Base-by-base conservation (phyloP, 2,888 invertebrate genomes). In the Lasius fuliginosus region DNA sequence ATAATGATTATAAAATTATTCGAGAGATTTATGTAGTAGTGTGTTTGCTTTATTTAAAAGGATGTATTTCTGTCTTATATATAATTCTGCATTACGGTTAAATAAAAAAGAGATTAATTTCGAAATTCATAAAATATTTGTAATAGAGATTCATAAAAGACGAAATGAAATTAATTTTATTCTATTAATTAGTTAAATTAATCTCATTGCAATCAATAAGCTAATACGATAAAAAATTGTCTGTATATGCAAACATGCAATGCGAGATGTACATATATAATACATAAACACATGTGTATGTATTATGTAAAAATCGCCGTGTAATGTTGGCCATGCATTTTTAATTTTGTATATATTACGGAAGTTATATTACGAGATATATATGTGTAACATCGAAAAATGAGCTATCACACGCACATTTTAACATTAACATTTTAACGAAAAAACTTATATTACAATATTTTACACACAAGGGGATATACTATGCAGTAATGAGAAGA, bases 371-470 rank as follows among this genome's bases (percentile, higher is more conserved):
- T n/a, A 15, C 8, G n/a, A 8, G 2, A n/a, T 53, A n/a, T n/a
- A n/a, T 18, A 1, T 49, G 18, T n/a, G n/a, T 53, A 53, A 53
- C 49, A 2, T 53, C n/a, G 6, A 15, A 18, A 18, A n/a, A 53
- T 18, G 8, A 53, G 49, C n/a, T 53, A 53, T 53, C 12, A 49
- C 49, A 5, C 8, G 8, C 8, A 53, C 15, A 53, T n/a, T 53
- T 53, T 53, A 53, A 53, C 49, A 53, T 53, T 53, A 53, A 53
- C 49, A 53, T 53, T 53, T 53, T 53, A 53, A 53, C 49, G 49
- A 53, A 8, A 53, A 53, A 53, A 53, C n/a, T 53, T 53, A 8
- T 53, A 53, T 53, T 53, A 53, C 49, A 53, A n/a, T 53, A 53
- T 53, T 53, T 53, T 2, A 53, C 18, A n/a, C 49, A 49, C 49